These are phyloP conservation scores for Epicauta chinensis DNA, from an alignment of 1,140 invertebrate genomes.

Conservation along the genomic window DNA sequence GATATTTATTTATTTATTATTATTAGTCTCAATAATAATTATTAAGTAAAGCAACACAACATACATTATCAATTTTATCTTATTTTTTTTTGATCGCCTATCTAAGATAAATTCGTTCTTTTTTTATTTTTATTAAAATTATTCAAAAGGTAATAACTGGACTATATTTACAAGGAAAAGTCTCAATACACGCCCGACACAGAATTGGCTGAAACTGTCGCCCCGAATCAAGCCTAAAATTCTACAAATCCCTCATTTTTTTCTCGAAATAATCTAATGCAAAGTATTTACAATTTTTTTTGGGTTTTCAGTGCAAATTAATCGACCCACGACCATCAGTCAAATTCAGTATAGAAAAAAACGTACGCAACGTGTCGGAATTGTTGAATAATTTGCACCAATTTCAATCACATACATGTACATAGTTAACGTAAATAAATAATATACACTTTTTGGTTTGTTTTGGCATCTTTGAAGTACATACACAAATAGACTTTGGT, in stretches of 20 bases:
- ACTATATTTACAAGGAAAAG: slow-evolving; percentile 41
- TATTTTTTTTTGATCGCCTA: slow-evolving; percentile 36
- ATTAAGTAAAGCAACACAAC: slow-evolving; percentile 44
- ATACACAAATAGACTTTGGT: slow-evolving; percentile 61
- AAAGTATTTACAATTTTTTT: slow-evolving; percentile 24
- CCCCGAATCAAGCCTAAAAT: no score
- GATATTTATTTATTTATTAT: slow-evolving; percentile 38
- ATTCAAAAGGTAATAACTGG: slow-evolving; percentile 44
- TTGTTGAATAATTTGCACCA: slow-evolving; percentile 26
- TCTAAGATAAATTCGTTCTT: slow-evolving; percentile 45
- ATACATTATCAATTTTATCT: slow-evolving; percentile 38
- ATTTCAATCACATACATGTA: slow-evolving; percentile 43
- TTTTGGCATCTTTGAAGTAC: slow-evolving; percentile 57
- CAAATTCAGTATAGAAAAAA: slow-evolving; percentile 31
- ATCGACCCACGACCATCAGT: slow-evolving; percentile 23
- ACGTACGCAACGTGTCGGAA: neutral
- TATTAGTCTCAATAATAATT: slow-evolving; percentile 9
- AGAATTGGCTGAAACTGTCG: no score
- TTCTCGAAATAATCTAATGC: slow-evolving; percentile 9
- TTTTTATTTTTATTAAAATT: slow-evolving; percentile 39
- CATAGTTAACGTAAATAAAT: slow-evolving; percentile 50
- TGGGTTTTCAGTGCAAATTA: slow-evolving; percentile 7
- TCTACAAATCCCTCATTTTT: no score
- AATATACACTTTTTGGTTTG: slow-evolving; percentile 40
- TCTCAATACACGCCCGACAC: slow-evolving; percentile 26